phyloP scores from a whole-genome alignment of 1,140 invertebrate genomes.

The Mizuhopecten yessoensis region DNA sequence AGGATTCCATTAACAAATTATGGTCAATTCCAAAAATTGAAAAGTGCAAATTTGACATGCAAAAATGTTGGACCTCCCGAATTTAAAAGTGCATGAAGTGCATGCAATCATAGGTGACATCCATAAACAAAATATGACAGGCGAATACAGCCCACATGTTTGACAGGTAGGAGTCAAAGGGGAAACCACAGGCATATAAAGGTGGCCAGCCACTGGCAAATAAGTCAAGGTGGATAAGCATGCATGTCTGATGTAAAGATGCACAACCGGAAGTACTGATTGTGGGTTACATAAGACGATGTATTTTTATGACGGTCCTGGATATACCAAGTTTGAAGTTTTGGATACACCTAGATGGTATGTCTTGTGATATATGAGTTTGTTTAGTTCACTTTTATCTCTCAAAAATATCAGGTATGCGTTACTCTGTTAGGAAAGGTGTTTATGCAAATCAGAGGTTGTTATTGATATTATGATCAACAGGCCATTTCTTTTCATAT shows the following conservation, averaged over 20 bases:
- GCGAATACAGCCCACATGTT: background rate
- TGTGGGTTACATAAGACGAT: no score
- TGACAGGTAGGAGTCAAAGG: background rate
- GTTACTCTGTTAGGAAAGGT: background rate
- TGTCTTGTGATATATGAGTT: no score
- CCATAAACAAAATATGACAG: slow-evolving; percentile 39
- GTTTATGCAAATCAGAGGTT: background rate
- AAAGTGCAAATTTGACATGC: slow-evolving; percentile 20
- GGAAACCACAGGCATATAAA: background rate
- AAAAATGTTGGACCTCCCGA: background rate
- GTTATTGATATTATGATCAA: background rate
- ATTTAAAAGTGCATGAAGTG: background rate
- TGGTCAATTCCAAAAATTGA: background rate
- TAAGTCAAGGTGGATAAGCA: no score
- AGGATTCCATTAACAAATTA: no score
- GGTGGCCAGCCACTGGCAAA: background rate
- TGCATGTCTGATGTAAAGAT: no score
- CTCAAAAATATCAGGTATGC: no score
- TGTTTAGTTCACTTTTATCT: no score
- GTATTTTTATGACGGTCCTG: no score
- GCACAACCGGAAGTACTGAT: no score
- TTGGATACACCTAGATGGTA: no score
- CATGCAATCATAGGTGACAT: background rate
- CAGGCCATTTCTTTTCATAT: background rate
- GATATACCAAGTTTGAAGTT: no score